phyloP scores from a whole-genome alignment of 2,888 invertebrate genomes.

The Acanthosepion lycidas region DNA sequence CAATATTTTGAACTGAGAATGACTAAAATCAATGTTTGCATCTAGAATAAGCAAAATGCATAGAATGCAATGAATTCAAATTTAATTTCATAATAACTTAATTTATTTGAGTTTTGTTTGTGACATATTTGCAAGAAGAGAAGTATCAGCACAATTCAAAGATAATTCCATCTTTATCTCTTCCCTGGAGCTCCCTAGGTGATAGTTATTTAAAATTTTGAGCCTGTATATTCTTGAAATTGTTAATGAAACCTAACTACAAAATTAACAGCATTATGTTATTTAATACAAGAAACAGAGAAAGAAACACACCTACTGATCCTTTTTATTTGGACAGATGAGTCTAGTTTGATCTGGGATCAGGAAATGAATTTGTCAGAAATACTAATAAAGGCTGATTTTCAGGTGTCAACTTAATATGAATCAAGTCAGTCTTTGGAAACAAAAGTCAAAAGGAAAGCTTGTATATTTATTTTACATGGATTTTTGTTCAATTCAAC shows the following conservation, averaged over 20 bases:
- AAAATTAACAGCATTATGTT: background rate
- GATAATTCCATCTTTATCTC: background rate
- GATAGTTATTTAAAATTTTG: background rate
- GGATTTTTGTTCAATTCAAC: background rate
- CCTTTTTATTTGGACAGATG: background rate
- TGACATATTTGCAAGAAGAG: background rate
- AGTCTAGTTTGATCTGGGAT: background rate
- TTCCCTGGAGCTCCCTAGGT: background rate
- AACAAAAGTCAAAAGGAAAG: background rate
- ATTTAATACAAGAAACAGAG: background rate
- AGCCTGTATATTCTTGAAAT: background rate
- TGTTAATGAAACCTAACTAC: background rate
- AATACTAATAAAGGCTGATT: background rate
- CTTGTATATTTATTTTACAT: background rate
- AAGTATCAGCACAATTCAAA: background rate
- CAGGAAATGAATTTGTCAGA: slow-evolving; percentile 22
- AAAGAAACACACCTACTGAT: background rate
- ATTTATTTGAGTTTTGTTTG: background rate
- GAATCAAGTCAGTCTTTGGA: background rate
- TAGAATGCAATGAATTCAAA: no score
- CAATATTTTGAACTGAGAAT: no score
- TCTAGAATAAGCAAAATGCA: no score
- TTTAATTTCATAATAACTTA: no score
- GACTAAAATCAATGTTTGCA: no score
- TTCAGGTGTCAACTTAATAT: background rate